These are phyloP conservation scores for Chelonus insularis DNA, from an alignment of 1,140 invertebrate genomes.

Conservation along the genomic window DNA sequence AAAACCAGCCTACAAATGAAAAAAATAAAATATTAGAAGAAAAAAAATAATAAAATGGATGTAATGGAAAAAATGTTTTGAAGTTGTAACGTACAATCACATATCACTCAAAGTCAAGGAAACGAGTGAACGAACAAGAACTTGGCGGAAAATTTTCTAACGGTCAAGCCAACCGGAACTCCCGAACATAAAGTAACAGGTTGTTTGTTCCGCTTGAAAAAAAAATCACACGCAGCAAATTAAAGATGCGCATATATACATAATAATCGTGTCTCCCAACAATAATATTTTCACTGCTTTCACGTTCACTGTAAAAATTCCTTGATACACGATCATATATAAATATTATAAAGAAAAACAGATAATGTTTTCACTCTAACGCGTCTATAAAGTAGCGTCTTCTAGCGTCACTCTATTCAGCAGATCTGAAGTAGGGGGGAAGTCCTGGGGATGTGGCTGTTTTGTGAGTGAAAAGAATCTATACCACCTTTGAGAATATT, in stretches of 20 bases:
- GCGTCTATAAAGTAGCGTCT: neutral
- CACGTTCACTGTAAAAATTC: conserved; percentile 5
- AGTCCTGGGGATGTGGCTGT: neutral
- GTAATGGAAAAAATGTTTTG: neutral
- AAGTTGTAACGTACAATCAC: neutral
- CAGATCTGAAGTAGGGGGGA: neutral
- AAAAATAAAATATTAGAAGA: neutral
- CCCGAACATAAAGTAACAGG: conserved; percentile 5
- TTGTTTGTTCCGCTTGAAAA: conserved; percentile 15
- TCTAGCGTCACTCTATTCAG: neutral
- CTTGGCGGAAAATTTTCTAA: conserved; percentile 17
- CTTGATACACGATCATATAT: neutral
- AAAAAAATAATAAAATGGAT: neutral
- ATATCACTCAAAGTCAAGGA: neutral
- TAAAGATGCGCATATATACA: neutral
- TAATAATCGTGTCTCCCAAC: neutral
- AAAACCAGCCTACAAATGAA: neutral
- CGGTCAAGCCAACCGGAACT: conserved; percentile 10
- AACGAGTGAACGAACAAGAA: conserved; percentile 2
- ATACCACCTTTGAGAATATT: too few species aligned
- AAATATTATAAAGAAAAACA: neutral
- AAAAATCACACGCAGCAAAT: conserved; percentile 2
- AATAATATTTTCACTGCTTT: neutral
- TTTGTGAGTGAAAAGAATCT: too few species aligned
- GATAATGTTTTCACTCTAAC: neutral